Percentiles rank a stretch among this genome's conserved stretches.
These are phyloP conservation scores for Crypturellus tataupa DNA, from an alignment of 2,797 vertebrate species.

Conservation along the genomic window DNA sequence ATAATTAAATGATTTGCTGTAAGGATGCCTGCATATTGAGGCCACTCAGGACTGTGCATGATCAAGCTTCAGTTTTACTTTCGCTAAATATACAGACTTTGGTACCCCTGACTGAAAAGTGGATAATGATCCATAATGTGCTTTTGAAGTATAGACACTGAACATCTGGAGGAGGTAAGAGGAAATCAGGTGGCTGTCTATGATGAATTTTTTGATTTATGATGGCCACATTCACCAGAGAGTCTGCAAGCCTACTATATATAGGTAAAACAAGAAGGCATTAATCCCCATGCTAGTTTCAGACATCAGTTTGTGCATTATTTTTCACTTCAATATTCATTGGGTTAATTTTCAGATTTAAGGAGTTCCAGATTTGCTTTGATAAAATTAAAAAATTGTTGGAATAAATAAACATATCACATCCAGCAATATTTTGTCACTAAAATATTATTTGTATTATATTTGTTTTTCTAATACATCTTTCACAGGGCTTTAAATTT, in stretches of 20 bases:
- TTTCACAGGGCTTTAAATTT: constrained; percentile 77
- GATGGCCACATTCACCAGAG: constrained; percentile 46
- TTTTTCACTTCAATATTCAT: constrained; percentile 75
- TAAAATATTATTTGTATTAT: constrained; percentile 63
- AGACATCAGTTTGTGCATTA: constrained; percentile 22
- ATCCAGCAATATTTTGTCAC: constrained; percentile 50
- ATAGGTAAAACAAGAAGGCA: constrained; percentile 36
- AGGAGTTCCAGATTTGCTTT: constrained; percentile 50
- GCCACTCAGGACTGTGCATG: neutral
- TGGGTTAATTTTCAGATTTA: constrained; percentile 69
- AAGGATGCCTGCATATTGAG: neutral
- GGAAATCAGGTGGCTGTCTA: constrained; percentile 22
- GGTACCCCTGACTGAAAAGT: neutral
- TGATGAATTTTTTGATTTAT: constrained; percentile 65
- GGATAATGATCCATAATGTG: constrained; percentile 37
- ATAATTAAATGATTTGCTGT: neutral
- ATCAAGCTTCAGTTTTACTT: neutral
- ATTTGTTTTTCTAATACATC: constrained; percentile 73
- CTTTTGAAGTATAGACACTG: constrained; percentile 39
- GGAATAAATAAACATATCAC: constrained; percentile 72
- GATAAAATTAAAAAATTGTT: constrained; percentile 54
- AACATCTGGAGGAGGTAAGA: constrained; percentile 52
- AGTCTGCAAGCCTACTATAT: constrained; percentile 19
- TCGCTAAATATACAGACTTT: neutral
- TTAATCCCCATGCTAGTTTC: constrained; percentile 16